phyloP scores from a whole-genome alignment of 1,140 invertebrate species.

The Globodera ellingtonae region DNA sequence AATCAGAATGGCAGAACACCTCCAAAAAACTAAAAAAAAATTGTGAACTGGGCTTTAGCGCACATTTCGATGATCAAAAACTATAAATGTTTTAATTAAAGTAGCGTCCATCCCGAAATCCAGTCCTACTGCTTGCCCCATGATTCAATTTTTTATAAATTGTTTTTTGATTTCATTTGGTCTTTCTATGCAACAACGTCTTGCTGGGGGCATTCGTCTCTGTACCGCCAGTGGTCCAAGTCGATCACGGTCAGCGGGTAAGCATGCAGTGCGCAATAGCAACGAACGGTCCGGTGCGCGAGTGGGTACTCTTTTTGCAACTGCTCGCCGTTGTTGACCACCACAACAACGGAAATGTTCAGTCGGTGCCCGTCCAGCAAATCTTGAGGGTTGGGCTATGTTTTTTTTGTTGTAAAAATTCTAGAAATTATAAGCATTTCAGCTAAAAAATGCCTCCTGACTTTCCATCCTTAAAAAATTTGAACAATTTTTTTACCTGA shows the following conservation, averaged over 20 bases:
- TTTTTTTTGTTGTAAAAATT: too few species aligned
- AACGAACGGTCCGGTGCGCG: slow-evolving; percentile 32
- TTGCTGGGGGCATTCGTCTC: slow-evolving; percentile 25
- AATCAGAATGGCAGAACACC: too few species aligned
- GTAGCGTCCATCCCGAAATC: neutral
- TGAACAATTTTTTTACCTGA: neutral
- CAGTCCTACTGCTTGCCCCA: too few species aligned
- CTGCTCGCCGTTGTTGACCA: neutral
- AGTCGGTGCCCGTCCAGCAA: neutral
- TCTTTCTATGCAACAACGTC: slow-evolving; percentile 31
- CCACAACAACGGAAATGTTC: slow-evolving; percentile 26
- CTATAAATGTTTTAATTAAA: neutral
- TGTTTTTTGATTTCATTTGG: too few species aligned
- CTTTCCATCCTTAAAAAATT: neutral
- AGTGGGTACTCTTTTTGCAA: slow-evolving; percentile 22
- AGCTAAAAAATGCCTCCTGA: too few species aligned
- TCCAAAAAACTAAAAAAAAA: neutral
- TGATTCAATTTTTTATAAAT: too few species aligned
- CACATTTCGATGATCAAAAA: neutral
- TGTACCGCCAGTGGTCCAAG: neutral
- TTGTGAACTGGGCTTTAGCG: too few species aligned
- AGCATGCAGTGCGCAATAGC: slow-evolving; percentile 32
- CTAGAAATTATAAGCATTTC: too few species aligned
- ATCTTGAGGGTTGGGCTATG: neutral
- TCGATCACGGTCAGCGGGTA: slow-evolving; percentile 29